These are phyloP conservation scores for Heliconius nattereri DNA, from an alignment of 1,140 invertebrate species.

Conservation along the genomic window DNA sequence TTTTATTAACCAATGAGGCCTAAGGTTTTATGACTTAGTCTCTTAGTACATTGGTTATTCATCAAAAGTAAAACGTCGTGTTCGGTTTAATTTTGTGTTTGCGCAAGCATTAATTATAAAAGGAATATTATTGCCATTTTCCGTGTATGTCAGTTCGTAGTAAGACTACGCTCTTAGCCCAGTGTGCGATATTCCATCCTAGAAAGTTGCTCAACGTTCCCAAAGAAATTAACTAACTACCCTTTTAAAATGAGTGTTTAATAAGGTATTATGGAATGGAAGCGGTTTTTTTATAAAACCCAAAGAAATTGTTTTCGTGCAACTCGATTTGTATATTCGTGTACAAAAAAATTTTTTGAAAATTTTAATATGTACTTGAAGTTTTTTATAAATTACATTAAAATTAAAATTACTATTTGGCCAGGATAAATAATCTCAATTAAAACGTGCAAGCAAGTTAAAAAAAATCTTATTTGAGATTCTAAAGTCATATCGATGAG, in stretches of 20 bases:
- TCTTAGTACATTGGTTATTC: neutral
- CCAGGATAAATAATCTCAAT: neutral
- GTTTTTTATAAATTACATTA: neutral
- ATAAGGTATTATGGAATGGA: neutral
- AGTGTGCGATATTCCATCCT: conserved; percentile 40
- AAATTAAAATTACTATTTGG: neutral
- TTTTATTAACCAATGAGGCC: neutral
- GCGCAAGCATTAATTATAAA: neutral
- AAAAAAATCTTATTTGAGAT: neutral
- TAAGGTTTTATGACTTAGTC: conserved; percentile 9
- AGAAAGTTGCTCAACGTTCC: conserved; percentile 35
- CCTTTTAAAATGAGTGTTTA: neutral
- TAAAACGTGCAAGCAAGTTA: neutral
- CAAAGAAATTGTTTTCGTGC: neutral
- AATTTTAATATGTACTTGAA: neutral
- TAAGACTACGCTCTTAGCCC: conserved; percentile 34
- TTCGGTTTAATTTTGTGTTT: neutral
- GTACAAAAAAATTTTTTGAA: neutral
- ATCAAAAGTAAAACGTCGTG: neutral
- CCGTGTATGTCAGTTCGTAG: conserved; percentile 17
- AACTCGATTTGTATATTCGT: neutral
- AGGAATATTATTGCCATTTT: neutral
- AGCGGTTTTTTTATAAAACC: neutral
- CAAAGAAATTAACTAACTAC: conserved; percentile 12
- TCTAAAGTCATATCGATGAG: too few species aligned